Base-by-base conservation (phyloP, 2,797 vertebrate genomes). In the Sylvilagus floridanus region DNA sequence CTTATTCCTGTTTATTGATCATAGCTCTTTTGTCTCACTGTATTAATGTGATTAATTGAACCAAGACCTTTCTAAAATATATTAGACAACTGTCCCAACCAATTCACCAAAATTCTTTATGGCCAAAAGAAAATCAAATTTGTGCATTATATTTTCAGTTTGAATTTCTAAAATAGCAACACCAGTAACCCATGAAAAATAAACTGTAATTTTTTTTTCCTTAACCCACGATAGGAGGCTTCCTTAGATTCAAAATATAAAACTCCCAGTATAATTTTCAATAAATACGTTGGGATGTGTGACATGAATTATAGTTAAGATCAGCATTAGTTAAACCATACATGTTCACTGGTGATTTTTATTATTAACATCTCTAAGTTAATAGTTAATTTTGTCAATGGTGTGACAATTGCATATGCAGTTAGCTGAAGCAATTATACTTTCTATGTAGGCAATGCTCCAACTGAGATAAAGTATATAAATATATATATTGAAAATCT, bases 341-440 rank as follows among this genome's bases (percentile, higher is more conserved):
- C 42, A n/a, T 35, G 17, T 19, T 81, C 17, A 42, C 11, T 42
- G 50, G 16, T 63, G 32, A 30, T 69, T 47, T 89, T 86, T 90
- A 71, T 52, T 84, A 68, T 62, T 60, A 26, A 42, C 12, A 22
- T 92, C n/a, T 81, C 14, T 86, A 95, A 78, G 65, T 24, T 24
- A 69, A 28, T 21, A 73, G 60, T 32, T 16, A 68, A 73, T 91
- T 94, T 91, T 81, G 62, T 86, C 57, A 93, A 60, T 52, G 78
- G 52, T 65, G 47, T 14, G 35, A 47, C 47, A 50, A 42, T n/a
- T 71, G 10, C n/a, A 68, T 28, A 66, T 72, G 22, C 37, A 68
- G 6, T 62, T n/a, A 62, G 73, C 9, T 57, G 2, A 6, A 3
- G 8, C 35, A 68, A 4, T 82, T 84, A 62, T 1, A 30, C 62